Conservation (phyloP, 2,113 vertebrate genomes). For the Callipepla squamata region DNA sequence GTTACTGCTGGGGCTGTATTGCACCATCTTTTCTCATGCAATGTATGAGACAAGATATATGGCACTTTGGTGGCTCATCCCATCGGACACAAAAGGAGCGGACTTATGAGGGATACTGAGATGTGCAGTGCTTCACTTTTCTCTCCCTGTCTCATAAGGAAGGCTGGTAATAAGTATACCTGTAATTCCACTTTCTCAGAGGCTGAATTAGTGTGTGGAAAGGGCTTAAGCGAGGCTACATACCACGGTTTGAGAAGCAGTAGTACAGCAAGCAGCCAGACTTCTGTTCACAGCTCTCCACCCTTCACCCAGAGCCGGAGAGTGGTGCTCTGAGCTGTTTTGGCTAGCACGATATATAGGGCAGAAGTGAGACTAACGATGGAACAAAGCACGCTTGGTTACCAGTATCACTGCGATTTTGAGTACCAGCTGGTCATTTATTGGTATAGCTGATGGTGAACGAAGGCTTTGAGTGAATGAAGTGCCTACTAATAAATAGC, state of each 20-base stretch:
- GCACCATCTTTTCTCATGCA: not conserved
- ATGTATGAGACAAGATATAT: accelerated
- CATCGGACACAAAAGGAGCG: not conserved
- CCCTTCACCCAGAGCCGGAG: not conserved
- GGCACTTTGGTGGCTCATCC: not conserved
- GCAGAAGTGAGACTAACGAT: not conserved
- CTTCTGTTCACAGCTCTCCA: not conserved
- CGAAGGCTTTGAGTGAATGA: not conserved
- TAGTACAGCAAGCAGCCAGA: not conserved
- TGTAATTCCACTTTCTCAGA: not conserved
- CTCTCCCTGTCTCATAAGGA: not conserved
- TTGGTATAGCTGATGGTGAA: not conserved
- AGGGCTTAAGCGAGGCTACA: not conserved
- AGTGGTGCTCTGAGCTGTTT: accelerated
- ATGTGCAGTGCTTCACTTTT: accelerated
- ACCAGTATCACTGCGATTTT: accelerated
- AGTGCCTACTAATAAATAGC: not conserved
- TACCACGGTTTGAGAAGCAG: not conserved
- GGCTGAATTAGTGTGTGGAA: accelerated
- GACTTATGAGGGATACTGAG: not conserved
- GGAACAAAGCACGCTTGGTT: not conserved
- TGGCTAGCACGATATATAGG: not conserved
- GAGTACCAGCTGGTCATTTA: not conserved
- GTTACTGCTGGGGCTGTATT: not conserved
- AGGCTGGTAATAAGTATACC: not conserved